Evolutionary conservation across 2,113 vertebrate species (phyloP), one percentile per base, ranked within the genome.

Genomic region (Albula goreensis): DNA sequence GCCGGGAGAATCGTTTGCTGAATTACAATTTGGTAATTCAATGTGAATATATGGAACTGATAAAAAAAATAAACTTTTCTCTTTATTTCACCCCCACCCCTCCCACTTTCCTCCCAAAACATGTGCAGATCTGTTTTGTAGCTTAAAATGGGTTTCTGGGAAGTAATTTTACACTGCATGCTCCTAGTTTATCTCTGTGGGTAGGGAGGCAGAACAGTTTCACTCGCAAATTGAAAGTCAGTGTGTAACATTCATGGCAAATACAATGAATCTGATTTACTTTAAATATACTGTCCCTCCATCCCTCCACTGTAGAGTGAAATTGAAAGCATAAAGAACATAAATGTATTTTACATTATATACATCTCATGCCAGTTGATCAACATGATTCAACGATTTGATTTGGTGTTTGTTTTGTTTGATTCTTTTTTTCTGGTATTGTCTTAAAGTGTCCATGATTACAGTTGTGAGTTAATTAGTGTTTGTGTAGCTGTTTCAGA

Each of bases 161-260:
- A 87, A 89, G 86, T 89, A 83, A 88, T 89, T 88, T 87, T 88
- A 85, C 85, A 87, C 90, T 81, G 80, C 79, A n/a, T 81, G 86
- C 80, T 86, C 80, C 84, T 85, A 81, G 63, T 90, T 89, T 91
- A 87, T 88, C 88, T 83, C 87, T 86, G 88, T 86, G 87, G 87
- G 89, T 81, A 80, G 74, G 63, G 66, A 83, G 82, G 74, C 81
- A 88, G 81, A 86, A 79, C 52, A 79, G 80, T 85, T 86, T 83
- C 57, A 83, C 79, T 79, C 87, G 81, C 70, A 86, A 87, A 81
- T 80, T 78, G 82, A 89, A 88, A 87, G 82, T 31, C 51, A 49
- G 41, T 78, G 25, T 84, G 85, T 87, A 85, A 87, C 80, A 89
- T 84, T 83, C 82, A 81, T 63, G 63, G 49, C 51, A 78, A 78